These are phyloP conservation scores for Otolemur crassicaudatus DNA, from an alignment of 2,797 vertebrate genomes.

Conservation along the genomic window DNA sequence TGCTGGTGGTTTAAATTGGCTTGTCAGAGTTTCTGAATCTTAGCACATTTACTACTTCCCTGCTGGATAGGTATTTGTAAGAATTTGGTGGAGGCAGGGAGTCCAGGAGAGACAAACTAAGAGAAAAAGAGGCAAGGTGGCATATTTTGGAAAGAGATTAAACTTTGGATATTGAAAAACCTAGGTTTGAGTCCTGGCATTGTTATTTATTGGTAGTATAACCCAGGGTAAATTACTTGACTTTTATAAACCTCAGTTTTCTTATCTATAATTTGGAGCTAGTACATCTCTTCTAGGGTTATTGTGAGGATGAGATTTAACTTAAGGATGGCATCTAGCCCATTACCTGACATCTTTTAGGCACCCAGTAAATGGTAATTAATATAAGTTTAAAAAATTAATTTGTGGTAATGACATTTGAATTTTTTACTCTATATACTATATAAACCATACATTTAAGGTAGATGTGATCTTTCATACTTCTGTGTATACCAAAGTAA, in stretches of 20 bases:
- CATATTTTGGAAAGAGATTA: constrained; percentile 49
- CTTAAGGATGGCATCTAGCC: constrained; percentile 9
- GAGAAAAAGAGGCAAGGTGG: not conserved
- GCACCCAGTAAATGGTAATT: constrained; percentile 40
- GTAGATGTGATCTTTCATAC: not conserved
- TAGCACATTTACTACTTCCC: constrained; percentile 28
- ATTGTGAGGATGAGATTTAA: constrained; percentile 43
- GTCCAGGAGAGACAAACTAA: not conserved
- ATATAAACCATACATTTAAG: not conserved
- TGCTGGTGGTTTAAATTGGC: not conserved
- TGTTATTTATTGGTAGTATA: constrained; percentile 4
- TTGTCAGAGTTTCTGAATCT: constrained; percentile 34
- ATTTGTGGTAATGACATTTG: constrained; percentile 41
- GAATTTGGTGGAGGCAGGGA: not conserved
- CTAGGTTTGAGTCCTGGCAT: constrained; percentile 31
- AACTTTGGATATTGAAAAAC: constrained; percentile 27
- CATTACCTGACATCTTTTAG: not conserved
- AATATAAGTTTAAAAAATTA: not conserved
- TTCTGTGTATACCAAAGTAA: constrained; percentile 23
- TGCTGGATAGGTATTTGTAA: not conserved
- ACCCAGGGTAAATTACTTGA: constrained; percentile 37
- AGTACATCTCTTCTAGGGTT: not conserved
- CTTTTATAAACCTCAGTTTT: constrained; percentile 35
- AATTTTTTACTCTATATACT: constrained; percentile 25
- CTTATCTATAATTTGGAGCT: constrained; percentile 12